Conservation (phyloP, 2,888 invertebrate genomes). For the Papilio gigon region DNA sequence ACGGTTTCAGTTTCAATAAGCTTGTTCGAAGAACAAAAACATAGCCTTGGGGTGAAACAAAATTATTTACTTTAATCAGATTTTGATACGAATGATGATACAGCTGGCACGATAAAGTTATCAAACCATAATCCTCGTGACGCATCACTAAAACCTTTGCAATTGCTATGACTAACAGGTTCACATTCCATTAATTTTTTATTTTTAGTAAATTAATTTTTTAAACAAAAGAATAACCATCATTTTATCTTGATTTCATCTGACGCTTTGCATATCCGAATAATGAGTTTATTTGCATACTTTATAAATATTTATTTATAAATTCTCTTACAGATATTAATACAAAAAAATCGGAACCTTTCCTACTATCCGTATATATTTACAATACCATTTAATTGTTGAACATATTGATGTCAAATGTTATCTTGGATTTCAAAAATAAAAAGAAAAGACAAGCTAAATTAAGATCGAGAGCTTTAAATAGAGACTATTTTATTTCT, state of each 20-base stretch:
- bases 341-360: too few species aligned
- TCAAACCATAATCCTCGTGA: background rate
- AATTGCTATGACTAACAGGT: background rate
- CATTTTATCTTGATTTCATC: too few species aligned
- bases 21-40: slow-evolving; percentile 20
- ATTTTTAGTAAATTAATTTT: background rate
- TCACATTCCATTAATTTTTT: background rate
- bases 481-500: background rate
- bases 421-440: background rate
- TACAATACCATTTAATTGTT: too few species aligned
- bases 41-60: slow-evolving; percentile 1
- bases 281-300: too few species aligned
- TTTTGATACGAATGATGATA: slow-evolving; percentile 17
- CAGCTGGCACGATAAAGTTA: slow-evolving; percentile 21
- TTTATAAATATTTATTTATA: too few species aligned
- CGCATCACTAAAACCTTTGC: background rate
- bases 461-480: background rate
- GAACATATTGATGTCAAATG: too few species aligned
- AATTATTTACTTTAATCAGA: slow-evolving; percentile 22
- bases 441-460: background rate
- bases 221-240: too few species aligned
- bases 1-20: slow-evolving; percentile 27
- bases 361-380: too few species aligned
- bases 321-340: too few species aligned
- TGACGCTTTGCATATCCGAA: too few species aligned